Evolutionary conservation across 1,140 invertebrate species (phyloP), one percentile per base, ranked within the genome.

Genomic region (Brevipalpus yothersi): DNA sequence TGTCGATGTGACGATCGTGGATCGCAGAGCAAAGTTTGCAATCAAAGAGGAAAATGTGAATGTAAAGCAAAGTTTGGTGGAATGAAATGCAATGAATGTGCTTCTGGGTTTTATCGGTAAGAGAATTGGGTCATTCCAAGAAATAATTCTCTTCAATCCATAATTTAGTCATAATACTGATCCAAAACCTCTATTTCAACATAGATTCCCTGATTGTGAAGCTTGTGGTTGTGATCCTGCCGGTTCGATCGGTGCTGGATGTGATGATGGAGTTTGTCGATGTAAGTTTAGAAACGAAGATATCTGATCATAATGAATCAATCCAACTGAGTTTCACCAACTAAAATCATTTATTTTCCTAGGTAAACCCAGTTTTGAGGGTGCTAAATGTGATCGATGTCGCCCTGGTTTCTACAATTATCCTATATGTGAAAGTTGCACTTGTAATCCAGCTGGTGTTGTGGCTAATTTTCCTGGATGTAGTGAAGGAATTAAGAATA

Each of bases 371-470:
- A 92, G 92, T 67, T 94, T 92, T 67, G 83, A 86, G 66, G 84
- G 84, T 1, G 70, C 57, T 17, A 80, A 78, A 47, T 96, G 91
- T 68, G 80, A 88, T 41, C 71, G 75, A 9, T 98, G 95, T 70
- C 83, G 82, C 68, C 84, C 91, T 67, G 85, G 87, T n/a, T 93
- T 86, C 69, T 98, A 95, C 73, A 97, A 96, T 71, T 97, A 86
- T 70, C 94, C 94, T 1, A 78, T 78, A 51, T 98, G 94, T 73
- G 94, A 99, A 79, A 82, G 82, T 68, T 99, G 95, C 69, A 95
- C 96, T 68, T 99, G 94, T 69, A 84, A 98, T 73, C 94, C 93
- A 1, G 82, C 85, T 60, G 94, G 94, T 63, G 86, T 97, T 5
- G 78, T 86, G 21, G 78, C 80, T 40, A 81, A 84, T 5, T 95